Base-by-base conservation (phyloP, 2,888 invertebrate species). In the Trypoxylon attenuatum region DNA sequence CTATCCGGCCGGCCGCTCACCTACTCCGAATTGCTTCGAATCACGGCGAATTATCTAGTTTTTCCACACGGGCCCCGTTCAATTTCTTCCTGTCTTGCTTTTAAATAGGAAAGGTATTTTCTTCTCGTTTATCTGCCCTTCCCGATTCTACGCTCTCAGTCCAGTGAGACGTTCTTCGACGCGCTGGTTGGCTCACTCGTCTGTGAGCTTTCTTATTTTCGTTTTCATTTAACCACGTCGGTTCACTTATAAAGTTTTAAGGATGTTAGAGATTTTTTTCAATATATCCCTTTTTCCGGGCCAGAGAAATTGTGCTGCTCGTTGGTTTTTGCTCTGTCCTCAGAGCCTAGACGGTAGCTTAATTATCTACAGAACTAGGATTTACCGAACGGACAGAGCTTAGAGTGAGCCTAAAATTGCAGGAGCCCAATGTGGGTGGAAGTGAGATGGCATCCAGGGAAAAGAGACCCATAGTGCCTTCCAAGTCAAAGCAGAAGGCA, bases 361-460 rank as follows among this genome's bases (percentile, higher is more conserved):
- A n/a, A n/a, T n/a, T n/a, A n/a, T n/a, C n/a, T n/a, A n/a, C n/a
- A n/a, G n/a, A n/a, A n/a, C n/a, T n/a, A n/a, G n/a, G n/a, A n/a
- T n/a, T n/a, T n/a, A n/a, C n/a, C n/a, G n/a, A n/a, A n/a, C n/a
- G n/a, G n/a, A n/a, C n/a, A n/a, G n/a, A 55, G 46, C 59, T 66
- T 47, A 68, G 47, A 21, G 43, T 61, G 16, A 19, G 19, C 55
- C 65, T 68, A 38, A 69, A 62, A 53, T 85, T 82, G 52, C 82
- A 86, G 87, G 82, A 84, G 85, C 86, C 85, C 82, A 84, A 87
- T 87, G 87, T 86, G 85, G 87, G 86, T 86, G 83, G 83, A 87
- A 85, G 86, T 87, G 87, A 87, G 84, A 87, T 87, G 87, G 87
- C 87, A 87, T 87, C 87, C 85, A 87, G 87, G 85, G 87, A 87